phyloP scores from a whole-genome alignment of 2,888 invertebrate genomes.

The Nomada goodeniana region DNA sequence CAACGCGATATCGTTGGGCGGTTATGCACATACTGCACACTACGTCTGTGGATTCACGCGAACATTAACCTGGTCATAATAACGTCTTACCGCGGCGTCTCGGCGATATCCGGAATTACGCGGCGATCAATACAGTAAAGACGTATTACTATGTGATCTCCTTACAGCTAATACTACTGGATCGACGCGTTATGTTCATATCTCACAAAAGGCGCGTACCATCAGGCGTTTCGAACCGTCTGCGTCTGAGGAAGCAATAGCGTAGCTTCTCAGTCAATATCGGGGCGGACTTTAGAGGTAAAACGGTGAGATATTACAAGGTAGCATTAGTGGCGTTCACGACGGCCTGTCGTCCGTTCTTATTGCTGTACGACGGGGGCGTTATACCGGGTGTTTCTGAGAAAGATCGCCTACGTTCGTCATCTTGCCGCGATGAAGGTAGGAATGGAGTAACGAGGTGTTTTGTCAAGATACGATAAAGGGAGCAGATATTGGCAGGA shows the following conservation, averaged over 20 bases:
- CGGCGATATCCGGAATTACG: slow-evolving; percentile 32
- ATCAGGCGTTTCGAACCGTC: not conserved
- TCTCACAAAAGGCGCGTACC: slow-evolving; percentile 1
- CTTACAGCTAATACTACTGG: not conserved
- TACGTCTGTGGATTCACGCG: not conserved
- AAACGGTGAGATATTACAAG: slow-evolving; percentile 43
- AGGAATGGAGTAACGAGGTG: no score
- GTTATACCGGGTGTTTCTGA: slow-evolving; percentile 16
- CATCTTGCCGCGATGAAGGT: no score
- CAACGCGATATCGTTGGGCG: not conserved
- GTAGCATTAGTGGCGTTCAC: slow-evolving; percentile 40
- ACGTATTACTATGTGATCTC: slow-evolving; percentile 14
- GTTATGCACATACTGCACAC: not conserved
- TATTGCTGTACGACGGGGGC: slow-evolving; percentile 23
- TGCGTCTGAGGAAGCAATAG: slow-evolving; percentile 4
- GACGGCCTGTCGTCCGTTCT: slow-evolving; percentile 33
- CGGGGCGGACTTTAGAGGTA: not conserved
- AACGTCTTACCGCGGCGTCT: slow-evolving; percentile 14
- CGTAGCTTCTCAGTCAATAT: slow-evolving; percentile 19
- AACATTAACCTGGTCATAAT: slow-evolving; percentile 22
- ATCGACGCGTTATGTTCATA: slow-evolving; percentile 15
- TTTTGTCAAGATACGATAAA: no score
- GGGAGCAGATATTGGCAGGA: no score
- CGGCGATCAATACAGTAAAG: slow-evolving; percentile 29
- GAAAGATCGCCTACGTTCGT: not conserved